Percentiles rank a stretch among this genome's conserved stretches.
Conservation (phyloP, 2,888 invertebrate species). For the Caenorhabditis uteleia region DNA sequence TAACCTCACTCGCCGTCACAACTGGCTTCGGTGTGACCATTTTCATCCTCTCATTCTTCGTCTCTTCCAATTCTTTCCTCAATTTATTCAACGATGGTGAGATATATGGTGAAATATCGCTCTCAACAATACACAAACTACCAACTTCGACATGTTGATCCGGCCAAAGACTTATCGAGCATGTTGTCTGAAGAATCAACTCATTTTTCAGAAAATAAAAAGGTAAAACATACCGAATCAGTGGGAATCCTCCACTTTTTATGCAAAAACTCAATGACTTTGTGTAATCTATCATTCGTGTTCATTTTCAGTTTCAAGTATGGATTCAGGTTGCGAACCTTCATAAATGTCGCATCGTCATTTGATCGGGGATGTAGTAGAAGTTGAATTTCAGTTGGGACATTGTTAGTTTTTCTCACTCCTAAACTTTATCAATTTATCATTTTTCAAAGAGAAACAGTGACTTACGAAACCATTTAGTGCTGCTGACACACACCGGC, state of each 20-base stretch:
- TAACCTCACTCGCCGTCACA: conserved; percentile 5
- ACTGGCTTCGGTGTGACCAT: too few relatives aligned
- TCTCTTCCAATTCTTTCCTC: conserved; percentile 10
- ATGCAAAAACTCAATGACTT: conserved; percentile 48
- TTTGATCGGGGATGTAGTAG: conserved; percentile 46
- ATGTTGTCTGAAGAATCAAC: not conserved
- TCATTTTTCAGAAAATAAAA: not conserved
- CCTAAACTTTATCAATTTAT: conserved; percentile 15
- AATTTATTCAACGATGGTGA: conserved; percentile 27
- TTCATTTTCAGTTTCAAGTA: conserved; percentile 44
- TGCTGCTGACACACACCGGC: conserved; percentile 54
- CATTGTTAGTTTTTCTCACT: conserved; percentile 41
- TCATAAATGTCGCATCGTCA: conserved; percentile 42
- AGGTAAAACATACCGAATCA: not conserved
- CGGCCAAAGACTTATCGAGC: too few relatives aligned
- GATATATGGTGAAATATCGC: conserved; percentile 17
- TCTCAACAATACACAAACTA: conserved; percentile 12
- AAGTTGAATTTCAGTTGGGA: conserved; percentile 45
- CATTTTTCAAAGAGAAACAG: not conserved
- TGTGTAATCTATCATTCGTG: conserved; percentile 54
- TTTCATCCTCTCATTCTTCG: not conserved
- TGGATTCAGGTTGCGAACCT: conserved; percentile 51
- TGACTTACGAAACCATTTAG: conserved; percentile 54
- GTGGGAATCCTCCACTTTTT: conserved; percentile 40
- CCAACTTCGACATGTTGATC: conserved; percentile 27